phyloP scores from a whole-genome alignment of 2,888 invertebrate species.

The Calliopum simillimum region DNA sequence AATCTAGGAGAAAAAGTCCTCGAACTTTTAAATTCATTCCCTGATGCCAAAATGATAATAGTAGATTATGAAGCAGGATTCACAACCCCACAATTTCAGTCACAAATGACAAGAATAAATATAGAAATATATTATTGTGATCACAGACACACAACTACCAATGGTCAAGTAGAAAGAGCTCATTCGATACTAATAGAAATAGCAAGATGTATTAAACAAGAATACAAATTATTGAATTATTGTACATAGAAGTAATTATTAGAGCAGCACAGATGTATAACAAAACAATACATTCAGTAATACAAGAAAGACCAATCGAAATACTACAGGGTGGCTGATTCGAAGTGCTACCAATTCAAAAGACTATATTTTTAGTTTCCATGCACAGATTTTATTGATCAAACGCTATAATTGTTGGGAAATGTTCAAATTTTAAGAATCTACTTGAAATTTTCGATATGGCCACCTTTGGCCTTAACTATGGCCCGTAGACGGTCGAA shows the following conservation, averaged over 20 bases:
- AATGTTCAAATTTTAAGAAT: too few species aligned
- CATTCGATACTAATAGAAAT: slow-evolving; percentile 33
- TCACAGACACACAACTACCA: slow-evolving; percentile 19
- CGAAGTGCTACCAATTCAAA: too few species aligned
- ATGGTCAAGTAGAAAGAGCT: slow-evolving; percentile 30
- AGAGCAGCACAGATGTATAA: slow-evolving; percentile 36
- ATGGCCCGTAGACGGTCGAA: too few species aligned
- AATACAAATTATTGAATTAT: slow-evolving; percentile 24
- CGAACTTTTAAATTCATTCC: slow-evolving; percentile 27
- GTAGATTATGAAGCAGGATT: slow-evolving; percentile 30
- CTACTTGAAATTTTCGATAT: too few species aligned
- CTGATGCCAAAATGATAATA: slow-evolving; percentile 17
- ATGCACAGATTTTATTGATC: too few species aligned
- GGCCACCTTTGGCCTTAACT: too few species aligned
- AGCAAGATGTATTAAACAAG: slow-evolving; percentile 30
- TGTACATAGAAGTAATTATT: slow-evolving; percentile 21
- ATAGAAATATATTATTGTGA: slow-evolving; percentile 37
- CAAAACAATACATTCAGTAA: slow-evolving; percentile 37
- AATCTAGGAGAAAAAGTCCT: slow-evolving; percentile 36
- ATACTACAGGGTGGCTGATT: too few species aligned
- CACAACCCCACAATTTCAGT: slow-evolving; percentile 38
- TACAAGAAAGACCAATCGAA: too few species aligned
- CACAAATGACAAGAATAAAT: slow-evolving; percentile 36
- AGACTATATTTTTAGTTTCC: too few species aligned
- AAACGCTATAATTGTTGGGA: too few species aligned